phyloP scores from a whole-genome alignment of 2,797 vertebrate genomes.

The Malacoctenus gilli region DNA sequence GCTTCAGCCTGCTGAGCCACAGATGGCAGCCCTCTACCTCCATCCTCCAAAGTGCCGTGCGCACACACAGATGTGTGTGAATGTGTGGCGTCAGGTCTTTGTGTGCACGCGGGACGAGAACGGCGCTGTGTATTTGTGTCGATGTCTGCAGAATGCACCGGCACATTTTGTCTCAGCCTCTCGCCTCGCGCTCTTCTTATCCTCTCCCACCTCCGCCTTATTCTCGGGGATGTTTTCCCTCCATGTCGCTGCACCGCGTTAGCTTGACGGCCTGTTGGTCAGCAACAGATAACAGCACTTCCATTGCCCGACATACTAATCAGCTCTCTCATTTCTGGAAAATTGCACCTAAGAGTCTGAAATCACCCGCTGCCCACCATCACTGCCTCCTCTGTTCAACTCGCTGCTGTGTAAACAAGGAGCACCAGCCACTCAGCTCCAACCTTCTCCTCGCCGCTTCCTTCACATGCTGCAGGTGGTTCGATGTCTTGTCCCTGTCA shows the following conservation, averaged over 20 bases:
- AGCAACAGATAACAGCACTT: not conserved
- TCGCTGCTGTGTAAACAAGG: slow-evolving; percentile 4
- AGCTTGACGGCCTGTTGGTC: not conserved
- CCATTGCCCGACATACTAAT: not conserved
- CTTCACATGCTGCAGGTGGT: slow-evolving; percentile 15
- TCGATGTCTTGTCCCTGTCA: slow-evolving; percentile 10
- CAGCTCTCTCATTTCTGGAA: not conserved
- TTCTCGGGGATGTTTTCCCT: not conserved
- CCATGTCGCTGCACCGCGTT: not conserved
- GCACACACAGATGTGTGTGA: slow-evolving; percentile 36
- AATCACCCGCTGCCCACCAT: not conserved
- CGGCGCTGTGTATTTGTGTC: slow-evolving; percentile 41
- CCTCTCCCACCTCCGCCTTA: not conserved
- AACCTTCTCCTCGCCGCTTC: not conserved
- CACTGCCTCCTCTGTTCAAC: not conserved
- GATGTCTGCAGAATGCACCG: slow-evolving; percentile 51
- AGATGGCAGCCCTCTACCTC: slow-evolving; percentile 72
- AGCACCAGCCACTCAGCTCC: not conserved
- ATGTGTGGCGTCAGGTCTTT: slow-evolving; percentile 52
- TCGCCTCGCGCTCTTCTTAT: no score
- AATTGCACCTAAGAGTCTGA: not conserved
- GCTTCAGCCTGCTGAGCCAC: slow-evolving; percentile 68
- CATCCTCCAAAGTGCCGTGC: slow-evolving; percentile 41
- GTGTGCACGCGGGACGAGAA: slow-evolving; percentile 38
- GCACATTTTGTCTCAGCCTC: slow-evolving; percentile 17